Evolutionary conservation across 1,140 invertebrate genomes (phyloP), one percentile per base, ranked within the genome.

Genomic region (Drosophila sulfurigaster): DNA sequence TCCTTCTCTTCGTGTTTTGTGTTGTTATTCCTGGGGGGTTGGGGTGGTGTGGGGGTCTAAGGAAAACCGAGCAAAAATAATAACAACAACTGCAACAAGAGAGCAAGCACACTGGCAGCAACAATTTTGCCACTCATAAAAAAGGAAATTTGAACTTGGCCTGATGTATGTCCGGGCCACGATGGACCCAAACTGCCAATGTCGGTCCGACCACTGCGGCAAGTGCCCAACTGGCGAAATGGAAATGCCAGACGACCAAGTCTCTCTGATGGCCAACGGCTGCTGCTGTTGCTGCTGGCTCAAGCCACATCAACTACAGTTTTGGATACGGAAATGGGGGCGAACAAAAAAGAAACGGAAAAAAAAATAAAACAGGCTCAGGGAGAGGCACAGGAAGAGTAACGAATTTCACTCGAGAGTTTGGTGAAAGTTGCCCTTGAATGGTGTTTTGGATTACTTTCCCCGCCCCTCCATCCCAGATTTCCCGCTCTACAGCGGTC

Each of bases 131-230:
- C 51, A 79, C 57, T 73, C 68, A 65, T 77, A 73, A 67, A 81
- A 87, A 85, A 80, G 83, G 83, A 87, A 83, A 87, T 88, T 87
- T 87, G 83, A 87, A 87, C 83, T 87, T 87, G 83, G 80, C 81
- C 82, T 85, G 83, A 88, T 88, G 83, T 83, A 88, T 88, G 83
- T 87, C 83, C 80, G 76, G 69, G 58, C 66, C 66, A 54, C 77
- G 62, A 77, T 74, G 68, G 67, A 65, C 56, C 59, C 62, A 75
- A 76, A 82, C 83, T 78, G 79, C 83, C 83, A 88, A 80, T 88
- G 83, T 69, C 80, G 79, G 74, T 25, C 20, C 82, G 76, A 82
- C 82, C 82, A 87, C 68, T 88, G 83, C 83, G 82, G 83, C 82
- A 88, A 78, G 73, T 80, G 67, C 54, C 67, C 71, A 82, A 72